Conservation (phyloP, 2,113 vertebrate species). For the Corapipo altera region DNA sequence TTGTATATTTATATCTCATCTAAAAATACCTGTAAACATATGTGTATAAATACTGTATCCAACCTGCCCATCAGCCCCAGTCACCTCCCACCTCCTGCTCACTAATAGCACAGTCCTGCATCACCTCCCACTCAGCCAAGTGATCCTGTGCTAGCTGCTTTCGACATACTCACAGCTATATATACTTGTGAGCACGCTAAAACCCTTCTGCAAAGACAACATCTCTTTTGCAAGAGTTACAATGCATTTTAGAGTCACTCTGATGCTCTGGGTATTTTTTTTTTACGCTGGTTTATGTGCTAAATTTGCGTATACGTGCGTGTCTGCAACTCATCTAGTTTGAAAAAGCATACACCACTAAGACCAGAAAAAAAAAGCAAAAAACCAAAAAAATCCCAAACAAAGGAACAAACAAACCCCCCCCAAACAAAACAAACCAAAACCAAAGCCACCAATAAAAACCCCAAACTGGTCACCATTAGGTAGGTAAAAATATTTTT, state of each 20-base stretch:
- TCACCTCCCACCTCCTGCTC: constrained; percentile 78
- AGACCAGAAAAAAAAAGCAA: neutral
- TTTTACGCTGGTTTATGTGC: neutral
- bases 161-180: constrained; percentile 76
- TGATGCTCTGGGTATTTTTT: neutral
- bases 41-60: constrained; percentile 66
- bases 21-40: constrained; percentile 78
- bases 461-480: neutral
- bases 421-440: neutral
- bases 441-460: neutral
- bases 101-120: constrained; percentile 82
- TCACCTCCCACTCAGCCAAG: constrained; percentile 80
- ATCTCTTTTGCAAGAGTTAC: constrained; percentile 47
- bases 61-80: constrained; percentile 77
- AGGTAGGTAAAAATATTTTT: neutral
- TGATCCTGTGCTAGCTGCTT: constrained; percentile 74
- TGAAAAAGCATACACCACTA: neutral
- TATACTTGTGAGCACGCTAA: constrained; percentile 73
- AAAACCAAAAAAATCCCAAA: neutral
- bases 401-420: neutral
- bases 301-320: neutral
- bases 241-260: constrained; percentile 47
- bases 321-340: neutral
- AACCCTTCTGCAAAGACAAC: constrained; percentile 64
- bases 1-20: constrained; percentile 65